A percentile compares a stretch with the other conserved stretches of the same genome.
Evolutionary conservation across 1,140 invertebrate species (phyloP).

Genomic region (Scaptomyza montana): DNA sequence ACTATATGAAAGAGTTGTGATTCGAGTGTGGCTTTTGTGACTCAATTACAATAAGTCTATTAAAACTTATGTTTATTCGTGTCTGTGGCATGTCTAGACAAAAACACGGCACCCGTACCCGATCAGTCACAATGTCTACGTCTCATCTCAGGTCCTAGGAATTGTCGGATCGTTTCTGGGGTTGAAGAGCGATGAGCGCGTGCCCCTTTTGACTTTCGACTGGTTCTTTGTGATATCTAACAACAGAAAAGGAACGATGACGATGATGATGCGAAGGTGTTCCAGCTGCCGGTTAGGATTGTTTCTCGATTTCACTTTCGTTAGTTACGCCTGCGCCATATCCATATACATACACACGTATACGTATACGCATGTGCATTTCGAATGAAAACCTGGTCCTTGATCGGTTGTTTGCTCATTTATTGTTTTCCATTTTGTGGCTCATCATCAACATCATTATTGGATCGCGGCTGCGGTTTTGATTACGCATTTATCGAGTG

Average conservation of each 20-base stretch:
- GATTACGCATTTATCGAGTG: constrained; percentile 74
- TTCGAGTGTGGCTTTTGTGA: constrained; percentile 75
- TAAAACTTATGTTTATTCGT: constrained; percentile 51
- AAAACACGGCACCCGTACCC: constrained; percentile 12
- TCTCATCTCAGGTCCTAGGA: constrained; percentile 10
- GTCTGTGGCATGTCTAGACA: constrained; percentile 70
- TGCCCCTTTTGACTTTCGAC: constrained; percentile 72
- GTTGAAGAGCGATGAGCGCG: constrained; percentile 50
- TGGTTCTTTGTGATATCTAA: constrained; percentile 64
- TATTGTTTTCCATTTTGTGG: constrained; percentile 55
- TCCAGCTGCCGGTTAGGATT: constrained; percentile 66
- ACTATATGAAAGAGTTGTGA: constrained; percentile 62
- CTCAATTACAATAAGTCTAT: constrained; percentile 82
- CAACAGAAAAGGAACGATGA: constrained; percentile 44
- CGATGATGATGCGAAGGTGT: constrained; percentile 70
- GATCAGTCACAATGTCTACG: constrained; percentile 68
- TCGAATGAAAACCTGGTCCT: constrained; percentile 66
- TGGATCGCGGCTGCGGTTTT: constrained; percentile 57
- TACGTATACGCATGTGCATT: constrained; percentile 25
- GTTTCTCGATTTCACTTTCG: constrained; percentile 79
- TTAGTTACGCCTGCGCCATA: constrained; percentile 69
- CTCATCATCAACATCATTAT: constrained; percentile 53
- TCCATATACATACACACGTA: no score
- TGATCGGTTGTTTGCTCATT: constrained; percentile 27
- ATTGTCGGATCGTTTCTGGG: background rate